phyloP scores from a whole-genome alignment of 2,888 invertebrate genomes.

The Boloria selene region DNA sequence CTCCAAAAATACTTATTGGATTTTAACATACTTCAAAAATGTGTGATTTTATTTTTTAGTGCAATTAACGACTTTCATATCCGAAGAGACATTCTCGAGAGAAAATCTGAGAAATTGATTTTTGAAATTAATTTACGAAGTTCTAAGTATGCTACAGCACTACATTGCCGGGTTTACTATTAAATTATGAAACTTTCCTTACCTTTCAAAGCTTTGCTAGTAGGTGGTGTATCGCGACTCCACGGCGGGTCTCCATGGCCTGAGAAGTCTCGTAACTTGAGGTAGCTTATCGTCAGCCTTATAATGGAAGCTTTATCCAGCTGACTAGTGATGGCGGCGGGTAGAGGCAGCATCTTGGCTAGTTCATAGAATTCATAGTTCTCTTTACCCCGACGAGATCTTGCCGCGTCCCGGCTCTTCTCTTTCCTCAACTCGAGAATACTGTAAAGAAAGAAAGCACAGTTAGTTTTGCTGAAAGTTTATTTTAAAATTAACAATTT shows the following conservation, averaged over 20 bases:
- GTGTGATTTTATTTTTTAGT: no score
- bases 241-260: conserved; percentile 98
- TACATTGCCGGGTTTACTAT: no score
- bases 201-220: conserved; percentile 93
- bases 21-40: no score
- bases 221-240: conserved; percentile 90
- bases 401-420: conserved; percentile 95
- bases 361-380: conserved; percentile 98
- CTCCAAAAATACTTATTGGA: no score
- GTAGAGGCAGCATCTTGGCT: conserved; percentile 95
- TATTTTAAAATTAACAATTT: no score
- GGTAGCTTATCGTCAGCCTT: conserved; percentile 97
- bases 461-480: conserved; percentile 46
- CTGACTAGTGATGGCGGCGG: conserved; percentile 95
- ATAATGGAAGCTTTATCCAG: conserved; percentile 98
- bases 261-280: conserved; percentile 96
- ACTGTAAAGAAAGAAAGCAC: conserved; percentile 82
- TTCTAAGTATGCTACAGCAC: no score
- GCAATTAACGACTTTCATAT: no score
- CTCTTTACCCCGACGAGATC: conserved; percentile 95
- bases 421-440: conserved; percentile 96
- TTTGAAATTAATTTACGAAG: no score
- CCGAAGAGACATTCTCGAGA: no score
- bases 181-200: conserved; percentile 50
- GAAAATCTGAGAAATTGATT: no score